Conservation (phyloP, 2,888 invertebrate genomes). For the Criorhina ranunculi region DNA sequence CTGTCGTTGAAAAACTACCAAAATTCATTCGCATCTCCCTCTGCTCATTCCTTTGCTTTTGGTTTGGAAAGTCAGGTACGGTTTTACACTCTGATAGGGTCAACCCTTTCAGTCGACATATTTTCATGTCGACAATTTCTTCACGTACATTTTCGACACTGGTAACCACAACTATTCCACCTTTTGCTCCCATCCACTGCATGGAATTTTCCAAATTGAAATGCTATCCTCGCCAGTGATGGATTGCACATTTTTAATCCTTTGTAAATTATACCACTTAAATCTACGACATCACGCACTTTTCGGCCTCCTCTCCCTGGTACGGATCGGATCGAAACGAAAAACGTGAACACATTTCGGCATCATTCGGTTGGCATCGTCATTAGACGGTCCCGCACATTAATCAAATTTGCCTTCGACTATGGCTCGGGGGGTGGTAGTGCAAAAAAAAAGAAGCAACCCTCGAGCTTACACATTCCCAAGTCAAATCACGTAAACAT, state of each 20-base stretch:
- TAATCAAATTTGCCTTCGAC: constrained; percentile 73
- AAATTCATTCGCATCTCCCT: constrained; percentile 40
- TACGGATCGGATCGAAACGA: constrained; percentile 46
- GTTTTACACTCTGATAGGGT: background rate
- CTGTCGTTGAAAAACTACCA: constrained; percentile 10
- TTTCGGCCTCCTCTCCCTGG: constrained; percentile 14
- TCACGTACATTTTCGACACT: constrained; percentile 67
- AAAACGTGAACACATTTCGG: constrained; percentile 73
- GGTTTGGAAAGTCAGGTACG: constrained; percentile 1
- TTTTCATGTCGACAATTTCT: constrained; percentile 49
- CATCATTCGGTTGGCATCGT: constrained; percentile 31
- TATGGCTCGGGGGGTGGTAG: constrained; percentile 20
- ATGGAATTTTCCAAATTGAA: constrained; percentile 60
- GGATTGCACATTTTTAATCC: constrained; percentile 78
- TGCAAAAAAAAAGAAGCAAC: constrained; percentile 41
- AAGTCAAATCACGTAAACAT: constrained; percentile 81
- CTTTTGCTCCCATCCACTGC: background rate
- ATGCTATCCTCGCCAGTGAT: constrained; percentile 76
- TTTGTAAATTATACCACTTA: constrained; percentile 81
- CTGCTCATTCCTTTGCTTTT: background rate
- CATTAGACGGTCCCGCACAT: constrained; percentile 74
- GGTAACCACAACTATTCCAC: constrained; percentile 72
- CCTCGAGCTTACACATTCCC: constrained; percentile 55
- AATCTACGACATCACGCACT: constrained; percentile 78
- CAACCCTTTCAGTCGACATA: constrained; percentile 31